These are phyloP conservation scores for Zingel zingel DNA, from an alignment of 2,113 vertebrate genomes.

Conservation along the genomic window DNA sequence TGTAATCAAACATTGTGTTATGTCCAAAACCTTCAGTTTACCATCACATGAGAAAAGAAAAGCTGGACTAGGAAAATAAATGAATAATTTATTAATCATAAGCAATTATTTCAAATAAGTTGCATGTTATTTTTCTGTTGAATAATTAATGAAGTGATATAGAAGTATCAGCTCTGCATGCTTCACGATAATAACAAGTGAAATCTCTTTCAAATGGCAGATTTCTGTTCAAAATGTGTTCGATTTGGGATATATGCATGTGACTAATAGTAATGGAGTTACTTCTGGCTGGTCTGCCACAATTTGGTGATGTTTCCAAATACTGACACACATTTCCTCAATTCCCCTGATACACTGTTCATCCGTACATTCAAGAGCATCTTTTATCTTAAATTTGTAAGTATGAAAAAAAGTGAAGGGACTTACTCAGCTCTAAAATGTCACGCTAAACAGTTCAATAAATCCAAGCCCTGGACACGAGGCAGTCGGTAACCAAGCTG, in stretches of 20 bases:
- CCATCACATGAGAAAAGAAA: neutral
- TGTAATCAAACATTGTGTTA: neutral
- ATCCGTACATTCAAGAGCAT: neutral
- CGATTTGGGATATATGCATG: neutral
- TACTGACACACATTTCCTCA: neutral
- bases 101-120: neutral
- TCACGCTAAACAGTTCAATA: neutral
- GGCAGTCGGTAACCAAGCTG: slow-evolving; percentile 50
- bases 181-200: neutral
- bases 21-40: neutral
- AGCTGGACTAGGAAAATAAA: neutral
- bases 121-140: neutral
- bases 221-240: neutral
- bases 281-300: neutral
- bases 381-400: neutral
- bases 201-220: neutral
- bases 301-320: neutral
- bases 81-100: neutral
- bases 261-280: neutral
- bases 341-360: too few relatives aligned
- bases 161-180: neutral
- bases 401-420: neutral
- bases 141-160: neutral
- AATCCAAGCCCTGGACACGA: slow-evolving; percentile 7
- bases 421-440: neutral